Evolutionary conservation across 2,888 invertebrate genomes (phyloP), one percentile per base, ranked within the genome.

Genomic region (Leuctra nigra): DNA sequence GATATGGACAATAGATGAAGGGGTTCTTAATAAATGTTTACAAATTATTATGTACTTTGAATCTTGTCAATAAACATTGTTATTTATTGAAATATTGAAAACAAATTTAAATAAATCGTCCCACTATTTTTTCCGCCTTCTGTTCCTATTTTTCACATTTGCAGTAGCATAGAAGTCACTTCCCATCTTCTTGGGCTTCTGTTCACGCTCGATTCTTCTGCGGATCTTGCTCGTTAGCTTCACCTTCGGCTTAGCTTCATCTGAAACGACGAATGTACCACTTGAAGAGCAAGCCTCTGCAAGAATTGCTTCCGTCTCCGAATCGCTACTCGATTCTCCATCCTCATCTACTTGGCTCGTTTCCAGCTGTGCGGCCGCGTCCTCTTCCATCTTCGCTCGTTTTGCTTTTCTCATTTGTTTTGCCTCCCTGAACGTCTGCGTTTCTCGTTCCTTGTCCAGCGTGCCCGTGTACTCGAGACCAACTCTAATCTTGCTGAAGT

Each of bases 91-190:
- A n/a, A n/a, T n/a, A n/a, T n/a, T n/a, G n/a, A n/a, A n/a, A n/a
- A n/a, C n/a, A n/a, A n/a, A n/a, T n/a, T n/a, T n/a, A n/a, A n/a
- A n/a, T n/a, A n/a, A n/a, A n/a, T n/a, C n/a, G n/a, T n/a, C n/a
- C 6, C 29, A 29, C 29, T 29, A 29, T 11, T 7, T 11, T 29
- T 11, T 7, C 11, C 11, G 6, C 29, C 29, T 29, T 29, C 29
- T 29, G 29, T 29, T 91, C 64, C 85, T 82, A 72, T 92, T 92
- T 70, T 92, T 92, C 54, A 92, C 92, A 76, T 93, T 92, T 9
- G 87, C 78, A 25, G 86, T 82, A 78, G 91, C 91, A 71, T 92
- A 92, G 69, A 92, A 92, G 73, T 92, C 88, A 70, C 87, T 90
- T 64, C 92, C 92, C 59, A 88, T 83, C 68, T 89, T 91, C 69